Evolutionary conservation across 2,888 invertebrate genomes (phyloP), one percentile per base, ranked within the genome.

Genomic region (Falcaria lacertinaria): DNA sequence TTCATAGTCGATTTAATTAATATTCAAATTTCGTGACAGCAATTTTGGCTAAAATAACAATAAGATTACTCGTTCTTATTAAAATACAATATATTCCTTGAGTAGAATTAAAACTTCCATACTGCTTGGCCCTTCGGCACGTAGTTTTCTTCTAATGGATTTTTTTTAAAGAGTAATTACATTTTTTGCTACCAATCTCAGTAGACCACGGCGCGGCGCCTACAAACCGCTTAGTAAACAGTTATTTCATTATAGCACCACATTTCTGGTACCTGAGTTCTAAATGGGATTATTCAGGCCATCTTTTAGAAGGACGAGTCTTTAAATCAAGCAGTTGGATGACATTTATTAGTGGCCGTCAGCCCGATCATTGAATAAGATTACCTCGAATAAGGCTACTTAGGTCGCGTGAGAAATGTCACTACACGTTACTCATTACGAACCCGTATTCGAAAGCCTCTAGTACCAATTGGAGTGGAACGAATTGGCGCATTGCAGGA

Each of bases 261-360:
- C 7, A 28, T 8, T 28, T 7, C 11, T 28, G 7, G 7, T 8
- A 14, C 5, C 25, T 15, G 19, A 19, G n/a, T 37, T 37, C 22
- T 22, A 22, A 22, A 22, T 14, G 14, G 1, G 25, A 15, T 8
- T 37, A 13, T 15, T 14, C 15, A 14, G 17, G 13, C 36, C n/a
- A 32, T 37, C 28, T 19, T 28, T 19, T 8, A 54, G 54, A 68
- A 60, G 58, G 54, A 51, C 11, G 28, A 8, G 45, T 16, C 41
- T 48, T 57, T 77, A 77, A 74, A 78, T 80, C 73, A 74, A 64
- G 55, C 51, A 46, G 57, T 56, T 54, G 53, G 47, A 57, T 68
- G 74, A 72, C 72, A 57, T 80, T 76, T 74, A 80, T 74, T 70
- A 65, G 64, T 51, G 51, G 57, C 60, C 57, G 53, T 63, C 64